Evolutionary conservation across 2,888 invertebrate genomes (phyloP), one percentile per base, ranked within the genome.

Genomic region (Patella ulyssiponensis): DNA sequence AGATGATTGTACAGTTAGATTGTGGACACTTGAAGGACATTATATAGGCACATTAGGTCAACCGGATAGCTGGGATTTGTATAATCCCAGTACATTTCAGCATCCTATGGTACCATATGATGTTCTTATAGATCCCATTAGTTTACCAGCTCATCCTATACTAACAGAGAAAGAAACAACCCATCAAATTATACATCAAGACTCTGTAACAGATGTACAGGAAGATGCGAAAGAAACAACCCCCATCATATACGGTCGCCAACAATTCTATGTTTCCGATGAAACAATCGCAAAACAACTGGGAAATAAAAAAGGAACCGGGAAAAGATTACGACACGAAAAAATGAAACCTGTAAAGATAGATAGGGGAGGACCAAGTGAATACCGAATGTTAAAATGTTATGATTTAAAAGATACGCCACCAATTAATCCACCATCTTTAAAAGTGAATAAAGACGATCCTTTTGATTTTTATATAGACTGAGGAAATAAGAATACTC

Each of bases 21-120:
- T 92, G 78, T 92, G 92, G 92, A 92, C 90, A 56, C 84, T 85
- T 52, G 87, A 90, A 15, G 92, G 92, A 12, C 88, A 91, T 70
- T 92, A 91, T 83, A 86, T 92, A 20, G 91, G 91, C 72, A 91
- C 91, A 20, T 90, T 91, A 84, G 92, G 92, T 33, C 91, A 92
- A 83, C 86, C 89, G n/a, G 90, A 91, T 53, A 84, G 86, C 3
- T 92, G 92, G 92, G 90, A 91, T 77, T 83, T 92, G n/a, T 88
- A 90, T 84, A 90, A 91, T 79, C 82, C 86, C 52, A 79, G 84
- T 14, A 89, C 91, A 11, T 92, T 85, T 83, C 89, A 90, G 79
- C 91, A 92, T 80, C 92, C 92, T 14, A 91, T 91, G 90, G 91
- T 92, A 71, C 92, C 92, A 2, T 91, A 90, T 78, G 92, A 92